These are phyloP conservation scores for Manduca sexta DNA, from an alignment of 1,140 invertebrate species.

Conservation along the genomic window DNA sequence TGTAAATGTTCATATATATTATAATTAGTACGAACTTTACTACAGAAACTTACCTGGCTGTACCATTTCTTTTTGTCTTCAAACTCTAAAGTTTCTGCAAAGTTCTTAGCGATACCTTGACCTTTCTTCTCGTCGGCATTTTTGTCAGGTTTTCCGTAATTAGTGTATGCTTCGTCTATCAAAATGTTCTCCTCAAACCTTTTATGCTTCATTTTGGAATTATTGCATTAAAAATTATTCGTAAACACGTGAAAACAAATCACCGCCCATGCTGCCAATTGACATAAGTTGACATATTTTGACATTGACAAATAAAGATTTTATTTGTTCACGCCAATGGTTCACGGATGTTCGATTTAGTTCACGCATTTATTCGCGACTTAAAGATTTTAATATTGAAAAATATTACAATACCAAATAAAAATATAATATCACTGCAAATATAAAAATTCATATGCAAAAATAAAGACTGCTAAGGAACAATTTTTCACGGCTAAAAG, in stretches of 20 bases:
- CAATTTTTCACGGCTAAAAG: no score
- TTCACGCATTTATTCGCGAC: no score
- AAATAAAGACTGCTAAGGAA: no score
- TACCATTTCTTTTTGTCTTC: conserved; percentile 69
- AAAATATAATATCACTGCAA: no score
- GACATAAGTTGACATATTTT: not conserved
- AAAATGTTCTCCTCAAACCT: conserved; percentile 69
- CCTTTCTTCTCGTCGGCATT: conserved; percentile 60
- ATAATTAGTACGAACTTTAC: no score
- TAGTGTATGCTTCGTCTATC: conserved; percentile 63
- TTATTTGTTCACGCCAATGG: no score
- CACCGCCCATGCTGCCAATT: conserved; percentile 7
- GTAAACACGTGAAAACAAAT: conserved; percentile 12
- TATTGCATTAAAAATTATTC: conserved; percentile 3
- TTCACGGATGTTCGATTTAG: no score
- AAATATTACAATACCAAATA: no score
- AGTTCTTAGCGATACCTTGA: conserved; percentile 61
- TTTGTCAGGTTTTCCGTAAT: conserved; percentile 55
- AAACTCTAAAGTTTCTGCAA: conserved; percentile 63
- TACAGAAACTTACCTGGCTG: conserved; percentile 64
- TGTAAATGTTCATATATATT: no score
- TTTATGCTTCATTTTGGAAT: conserved; percentile 66
- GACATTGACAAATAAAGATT: no score
- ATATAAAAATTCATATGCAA: no score
- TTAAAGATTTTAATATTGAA: no score